Conservation (phyloP, 2,113 vertebrate genomes). For the Gallinago undulata region DNA sequence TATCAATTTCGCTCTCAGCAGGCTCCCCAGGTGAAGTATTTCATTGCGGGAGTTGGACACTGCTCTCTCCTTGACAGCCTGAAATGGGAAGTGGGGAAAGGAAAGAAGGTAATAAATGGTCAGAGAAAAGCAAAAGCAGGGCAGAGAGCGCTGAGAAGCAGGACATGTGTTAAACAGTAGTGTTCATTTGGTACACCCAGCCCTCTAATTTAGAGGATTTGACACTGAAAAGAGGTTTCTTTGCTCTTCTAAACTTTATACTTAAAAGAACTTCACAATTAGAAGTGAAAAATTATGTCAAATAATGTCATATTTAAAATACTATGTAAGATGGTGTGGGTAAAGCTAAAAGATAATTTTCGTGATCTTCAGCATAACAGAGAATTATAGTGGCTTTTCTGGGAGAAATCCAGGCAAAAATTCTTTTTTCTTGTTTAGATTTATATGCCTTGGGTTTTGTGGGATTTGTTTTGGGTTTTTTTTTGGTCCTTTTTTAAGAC, state of each 20-base stretch:
- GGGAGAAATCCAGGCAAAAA: not conserved
- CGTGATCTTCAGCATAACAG: not conserved
- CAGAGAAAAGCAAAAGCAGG: not conserved
- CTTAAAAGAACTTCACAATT: not conserved
- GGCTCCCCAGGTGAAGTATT: conserved; percentile 7
- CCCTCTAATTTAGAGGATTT: not conserved
- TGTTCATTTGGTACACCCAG: not conserved
- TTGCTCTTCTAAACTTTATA: not conserved
- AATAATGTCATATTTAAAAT: not conserved
- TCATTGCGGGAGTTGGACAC: not conserved
- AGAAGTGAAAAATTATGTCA: not conserved
- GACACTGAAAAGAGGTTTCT: not conserved
- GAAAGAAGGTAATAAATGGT: not conserved
- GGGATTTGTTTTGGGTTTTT: not conserved
- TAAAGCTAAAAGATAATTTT: not conserved
- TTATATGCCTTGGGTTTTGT: not conserved
- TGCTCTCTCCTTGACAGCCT: not conserved
- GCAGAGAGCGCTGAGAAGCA: not conserved
- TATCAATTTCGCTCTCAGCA: conserved; percentile 37
- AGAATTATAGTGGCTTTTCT: not conserved
- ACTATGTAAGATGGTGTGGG: not conserved
- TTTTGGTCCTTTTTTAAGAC: not conserved
- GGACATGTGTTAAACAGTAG: not conserved
- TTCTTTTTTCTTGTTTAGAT: not conserved
- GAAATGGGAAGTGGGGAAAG: not conserved